These are phyloP conservation scores for Penaeus japonicus DNA, from an alignment of 1,140 invertebrate genomes.

Conservation along the genomic window DNA sequence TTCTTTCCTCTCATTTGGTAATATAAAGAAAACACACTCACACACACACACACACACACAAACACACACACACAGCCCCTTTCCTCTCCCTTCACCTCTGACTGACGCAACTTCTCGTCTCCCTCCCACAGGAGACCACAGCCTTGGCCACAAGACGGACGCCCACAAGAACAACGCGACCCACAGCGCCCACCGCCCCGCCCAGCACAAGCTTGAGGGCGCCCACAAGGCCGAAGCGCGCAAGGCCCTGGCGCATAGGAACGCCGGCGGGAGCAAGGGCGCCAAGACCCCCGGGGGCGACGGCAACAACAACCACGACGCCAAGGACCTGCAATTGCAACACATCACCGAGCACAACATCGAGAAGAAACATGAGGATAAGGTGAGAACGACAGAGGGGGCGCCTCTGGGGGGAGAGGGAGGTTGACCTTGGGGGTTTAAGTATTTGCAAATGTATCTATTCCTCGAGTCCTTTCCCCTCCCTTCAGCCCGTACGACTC, in stretches of 20 bases:
- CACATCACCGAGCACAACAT: conserved; percentile 49
- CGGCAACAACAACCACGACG: neutral
- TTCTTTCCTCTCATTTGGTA: no score
- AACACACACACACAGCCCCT: neutral
- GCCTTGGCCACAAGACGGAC: conserved; percentile 16
- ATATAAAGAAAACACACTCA: no score
- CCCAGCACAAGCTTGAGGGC: no score
- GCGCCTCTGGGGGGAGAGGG: no score
- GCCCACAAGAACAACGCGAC: neutral
- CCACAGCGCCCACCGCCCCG: neutral
- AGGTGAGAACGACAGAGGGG: neutral
- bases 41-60: no score
- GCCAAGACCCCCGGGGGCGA: no score
- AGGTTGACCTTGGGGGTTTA: no score
- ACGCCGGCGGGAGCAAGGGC: neutral
- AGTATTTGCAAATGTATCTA: no score
- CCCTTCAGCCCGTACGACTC: no score
- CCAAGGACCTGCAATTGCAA: conserved; percentile 42
- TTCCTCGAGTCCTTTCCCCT: no score
- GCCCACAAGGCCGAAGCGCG: conserved; percentile 16
- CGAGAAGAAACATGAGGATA: conserved; percentile 42
- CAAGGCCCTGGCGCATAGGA: neutral
- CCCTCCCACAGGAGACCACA: conserved; percentile 28
- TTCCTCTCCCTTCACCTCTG: no score
- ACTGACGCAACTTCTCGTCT: neutral